These are phyloP conservation scores for Synanthedon andrenaeformis DNA, from an alignment of 2,888 invertebrate species.

Conservation along the genomic window DNA sequence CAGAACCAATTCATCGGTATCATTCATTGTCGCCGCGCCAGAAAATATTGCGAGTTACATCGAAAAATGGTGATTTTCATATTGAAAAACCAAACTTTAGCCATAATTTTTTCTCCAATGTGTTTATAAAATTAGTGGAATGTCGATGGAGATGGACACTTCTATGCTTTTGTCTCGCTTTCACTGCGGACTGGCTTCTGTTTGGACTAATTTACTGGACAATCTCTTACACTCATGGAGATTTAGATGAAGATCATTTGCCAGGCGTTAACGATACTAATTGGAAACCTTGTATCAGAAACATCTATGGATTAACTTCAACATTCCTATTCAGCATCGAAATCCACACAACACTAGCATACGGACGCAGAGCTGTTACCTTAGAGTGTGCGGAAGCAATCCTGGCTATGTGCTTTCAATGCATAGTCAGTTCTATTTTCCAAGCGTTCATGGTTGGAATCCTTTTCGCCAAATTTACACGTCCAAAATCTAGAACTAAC, in stretches of 20 bases:
- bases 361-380: constrained; percentile 86
- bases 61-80: constrained; percentile 91
- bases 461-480: constrained; percentile 94
- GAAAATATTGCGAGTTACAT: constrained; percentile 71
- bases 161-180: constrained; percentile 85
- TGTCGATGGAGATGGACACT: constrained; percentile 94
- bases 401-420: constrained; percentile 94
- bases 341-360: constrained; percentile 95
- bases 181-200: constrained; percentile 87
- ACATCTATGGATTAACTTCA: constrained; percentile 89
- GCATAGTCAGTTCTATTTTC: constrained; percentile 91
- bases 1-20: constrained; percentile 13
- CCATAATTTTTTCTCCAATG: constrained; percentile 75
- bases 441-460: constrained; percentile 87
- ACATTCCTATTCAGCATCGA: constrained; percentile 96
- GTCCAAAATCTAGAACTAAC: constrained; percentile 93
- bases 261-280: constrained; percentile 65
- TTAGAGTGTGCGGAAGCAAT: constrained; percentile 95
- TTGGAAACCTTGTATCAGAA: constrained; percentile 89
- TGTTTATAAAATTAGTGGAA: constrained; percentile 87
- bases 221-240: constrained; percentile 90
- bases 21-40: constrained; percentile 13
- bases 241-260: constrained; percentile 77
- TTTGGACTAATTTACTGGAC: constrained; percentile 94
- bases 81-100: constrained; percentile 76